phyloP scores from a whole-genome alignment of 2,888 invertebrate genomes.

The Himalopsyche anomala region DNA sequence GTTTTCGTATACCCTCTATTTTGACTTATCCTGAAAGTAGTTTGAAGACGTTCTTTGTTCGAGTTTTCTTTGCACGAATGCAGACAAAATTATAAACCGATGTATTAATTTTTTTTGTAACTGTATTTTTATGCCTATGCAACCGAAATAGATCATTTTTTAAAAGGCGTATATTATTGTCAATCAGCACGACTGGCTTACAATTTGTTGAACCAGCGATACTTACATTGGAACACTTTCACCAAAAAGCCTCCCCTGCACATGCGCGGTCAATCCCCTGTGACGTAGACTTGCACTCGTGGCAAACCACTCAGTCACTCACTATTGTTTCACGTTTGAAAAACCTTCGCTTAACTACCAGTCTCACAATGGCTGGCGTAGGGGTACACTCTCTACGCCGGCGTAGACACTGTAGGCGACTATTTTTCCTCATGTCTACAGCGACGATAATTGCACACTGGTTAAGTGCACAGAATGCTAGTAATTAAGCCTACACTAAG shows the following conservation, averaged over 20 bases:
- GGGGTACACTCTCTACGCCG: slow-evolving; percentile 29
- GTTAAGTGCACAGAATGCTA: background rate
- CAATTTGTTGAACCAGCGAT: too few species aligned
- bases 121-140: too few species aligned
- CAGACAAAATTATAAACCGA: too few species aligned
- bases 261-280: slow-evolving; percentile 49
- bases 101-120: too few species aligned
- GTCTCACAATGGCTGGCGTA: slow-evolving; percentile 54
- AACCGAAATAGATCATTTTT: too few species aligned
- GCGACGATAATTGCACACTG: background rate
- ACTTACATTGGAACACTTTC: background rate
- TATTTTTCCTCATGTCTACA: slow-evolving; percentile 44
- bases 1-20: too few species aligned
- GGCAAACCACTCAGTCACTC: slow-evolving; percentile 36
- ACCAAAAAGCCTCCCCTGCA: background rate
- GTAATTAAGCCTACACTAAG: slow-evolving; percentile 2
- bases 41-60: too few species aligned
- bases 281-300: slow-evolving; percentile 32
- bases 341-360: slow-evolving; percentile 52
- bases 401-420: background rate
- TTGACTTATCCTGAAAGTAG: too few species aligned
- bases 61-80: too few species aligned
- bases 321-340: slow-evolving; percentile 53
- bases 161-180: too few species aligned
- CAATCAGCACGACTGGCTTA: too few species aligned